These are phyloP conservation scores for Colaptes auratus DNA, from an alignment of 2,113 vertebrate genomes.

Conservation along the genomic window DNA sequence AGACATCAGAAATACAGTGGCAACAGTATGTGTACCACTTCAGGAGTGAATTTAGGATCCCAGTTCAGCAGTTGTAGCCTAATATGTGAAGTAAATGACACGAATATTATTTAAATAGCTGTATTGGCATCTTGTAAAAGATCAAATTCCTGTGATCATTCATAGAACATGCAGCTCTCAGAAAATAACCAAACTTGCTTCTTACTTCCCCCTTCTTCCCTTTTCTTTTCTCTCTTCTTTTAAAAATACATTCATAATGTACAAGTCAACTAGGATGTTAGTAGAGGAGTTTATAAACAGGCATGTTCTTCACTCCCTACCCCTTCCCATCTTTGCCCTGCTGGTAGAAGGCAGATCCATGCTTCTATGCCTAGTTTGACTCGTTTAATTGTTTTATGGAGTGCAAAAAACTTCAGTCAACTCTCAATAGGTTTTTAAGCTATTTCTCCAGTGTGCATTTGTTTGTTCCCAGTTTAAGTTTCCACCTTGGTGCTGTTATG, in stretches of 20 bases:
- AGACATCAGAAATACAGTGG: not conserved
- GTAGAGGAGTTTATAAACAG: not conserved
- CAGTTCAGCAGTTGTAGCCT: not conserved
- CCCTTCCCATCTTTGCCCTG: not conserved
- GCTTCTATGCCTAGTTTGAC: not conserved
- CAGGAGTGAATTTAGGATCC: not conserved
- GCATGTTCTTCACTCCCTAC: fast-evolving
- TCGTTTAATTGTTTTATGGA: not conserved
- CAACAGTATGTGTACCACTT: not conserved
- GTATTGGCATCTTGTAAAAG: not conserved
- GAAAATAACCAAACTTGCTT: not conserved
- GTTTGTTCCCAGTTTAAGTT: not conserved
- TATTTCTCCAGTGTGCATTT: not conserved
- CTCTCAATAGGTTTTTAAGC: not conserved
- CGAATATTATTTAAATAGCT: not conserved
- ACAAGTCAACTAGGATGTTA: not conserved
- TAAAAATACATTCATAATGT: not conserved
- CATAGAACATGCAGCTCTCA: not conserved
- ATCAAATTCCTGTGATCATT: not conserved
- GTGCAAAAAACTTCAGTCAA: not conserved
- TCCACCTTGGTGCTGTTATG: not conserved
- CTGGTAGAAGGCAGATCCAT: not conserved
- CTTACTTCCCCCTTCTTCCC: too few species aligned
- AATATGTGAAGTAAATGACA: not conserved
- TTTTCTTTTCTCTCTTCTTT: too few species aligned